A percentile compares a stretch with the other conserved stretches of the same genome.
Conservation (phyloP, 2,797 vertebrate genomes). For the Cichlasoma orientale region DNA sequence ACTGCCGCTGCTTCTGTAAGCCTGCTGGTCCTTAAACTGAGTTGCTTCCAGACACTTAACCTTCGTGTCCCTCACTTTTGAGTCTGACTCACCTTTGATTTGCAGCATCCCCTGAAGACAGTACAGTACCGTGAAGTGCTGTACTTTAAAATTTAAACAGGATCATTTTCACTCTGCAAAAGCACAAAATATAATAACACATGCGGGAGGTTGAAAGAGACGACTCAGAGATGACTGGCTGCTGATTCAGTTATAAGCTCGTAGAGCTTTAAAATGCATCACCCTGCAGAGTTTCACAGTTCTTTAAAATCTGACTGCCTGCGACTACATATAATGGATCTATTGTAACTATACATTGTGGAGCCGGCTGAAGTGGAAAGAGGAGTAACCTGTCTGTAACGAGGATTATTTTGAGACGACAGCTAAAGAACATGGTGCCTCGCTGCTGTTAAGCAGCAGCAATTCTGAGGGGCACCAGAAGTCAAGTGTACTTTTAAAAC, state of each 20-base stretch:
- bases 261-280: neutral
- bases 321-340: slow-evolving; percentile 11
- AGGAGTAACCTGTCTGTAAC: slow-evolving; percentile 35
- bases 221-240: neutral
- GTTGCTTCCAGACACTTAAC: slow-evolving; percentile 34
- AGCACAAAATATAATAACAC: neutral
- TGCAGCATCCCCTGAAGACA: neutral
- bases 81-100: slow-evolving; percentile 37
- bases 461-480: neutral
- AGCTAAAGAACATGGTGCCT: slow-evolving; percentile 70
- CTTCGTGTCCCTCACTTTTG: slow-evolving; percentile 28
- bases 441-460: slow-evolving; percentile 14
- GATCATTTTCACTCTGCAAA: neutral
- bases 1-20: slow-evolving; percentile 18
- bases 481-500: neutral
- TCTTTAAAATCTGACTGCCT: slow-evolving; percentile 19
- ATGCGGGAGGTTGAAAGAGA: slow-evolving; percentile 14
- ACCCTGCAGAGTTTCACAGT: neutral
- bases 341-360: slow-evolving; percentile 27
- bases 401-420: slow-evolving; percentile 73
- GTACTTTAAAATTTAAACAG: slow-evolving; percentile 26
- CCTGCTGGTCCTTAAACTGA: slow-evolving; percentile 3
- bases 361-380: slow-evolving; percentile 13
- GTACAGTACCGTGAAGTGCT: neutral
- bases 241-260: slow-evolving; percentile 3